Percentiles rank a stretch among this genome's conserved stretches.
These are phyloP conservation scores for Mesorhabditis belari DNA, from an alignment of 2,888 invertebrate genomes.

Conservation along the genomic window DNA sequence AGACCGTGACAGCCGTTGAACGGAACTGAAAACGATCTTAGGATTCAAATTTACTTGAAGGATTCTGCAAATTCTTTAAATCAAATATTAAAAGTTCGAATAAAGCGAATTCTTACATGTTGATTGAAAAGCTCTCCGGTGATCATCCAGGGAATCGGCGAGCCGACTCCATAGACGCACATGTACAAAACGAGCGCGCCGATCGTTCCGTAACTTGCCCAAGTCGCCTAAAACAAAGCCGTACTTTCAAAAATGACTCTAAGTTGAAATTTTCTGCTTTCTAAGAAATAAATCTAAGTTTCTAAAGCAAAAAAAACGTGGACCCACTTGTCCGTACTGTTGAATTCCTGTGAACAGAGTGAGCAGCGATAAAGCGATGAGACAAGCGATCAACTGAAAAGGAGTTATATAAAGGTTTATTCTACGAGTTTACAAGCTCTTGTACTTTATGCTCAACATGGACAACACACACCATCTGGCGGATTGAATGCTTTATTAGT, in stretches of 20 bases:
- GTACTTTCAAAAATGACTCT: background rate
- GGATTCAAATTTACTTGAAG: too few relatives aligned
- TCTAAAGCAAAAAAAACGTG: too few relatives aligned
- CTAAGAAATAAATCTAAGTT: too few relatives aligned
- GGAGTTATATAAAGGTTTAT: background rate
- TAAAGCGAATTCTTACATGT: constrained; percentile 19
- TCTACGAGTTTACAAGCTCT: too few relatives aligned
- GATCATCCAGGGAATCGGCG: constrained; percentile 52
- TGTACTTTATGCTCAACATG: too few relatives aligned
- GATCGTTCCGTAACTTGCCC: constrained; percentile 48
- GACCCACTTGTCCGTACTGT: background rate
- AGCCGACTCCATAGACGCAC: constrained; percentile 51
- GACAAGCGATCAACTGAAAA: background rate
- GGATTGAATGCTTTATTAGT: too few relatives aligned
- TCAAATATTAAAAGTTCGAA: background rate
- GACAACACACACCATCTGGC: too few relatives aligned
- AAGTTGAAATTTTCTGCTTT: background rate
- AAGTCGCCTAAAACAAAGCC: constrained; percentile 25
- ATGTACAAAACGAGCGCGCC: constrained; percentile 46
- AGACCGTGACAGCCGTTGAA: constrained; percentile 45
- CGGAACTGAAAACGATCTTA: constrained; percentile 43
- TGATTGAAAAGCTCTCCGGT: constrained; percentile 50
- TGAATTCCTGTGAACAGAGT: background rate
- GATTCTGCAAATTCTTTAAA: background rate
- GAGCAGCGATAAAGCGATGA: background rate